Evolutionary conservation across 1,140 invertebrate genomes (phyloP), one percentile per base, ranked within the genome.

Genomic region (Pectinophora gossypiella): DNA sequence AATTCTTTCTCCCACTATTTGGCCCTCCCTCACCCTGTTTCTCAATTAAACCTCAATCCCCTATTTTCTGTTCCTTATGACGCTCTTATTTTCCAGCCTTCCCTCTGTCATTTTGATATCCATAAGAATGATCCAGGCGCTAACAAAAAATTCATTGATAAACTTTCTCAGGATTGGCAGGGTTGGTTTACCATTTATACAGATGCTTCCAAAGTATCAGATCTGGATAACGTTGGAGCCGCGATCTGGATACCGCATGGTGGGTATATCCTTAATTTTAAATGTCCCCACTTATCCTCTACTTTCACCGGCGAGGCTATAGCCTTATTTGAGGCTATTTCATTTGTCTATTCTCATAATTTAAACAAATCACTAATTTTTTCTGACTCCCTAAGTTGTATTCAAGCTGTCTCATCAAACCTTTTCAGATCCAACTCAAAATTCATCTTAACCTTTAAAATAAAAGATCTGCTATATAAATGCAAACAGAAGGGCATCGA

Each of bases 281-380:
- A 22, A 27, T 42, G 48, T 21, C 21, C 35, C 1, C 36, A 35
- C 18, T 27, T 23, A 4, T 42, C 38, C 1, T 27, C 36, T 22
- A 2, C 43, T 12, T 49, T 18, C 18, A 13, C 46, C 12, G 22
- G 46, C 1, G 46, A 48, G 18, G 22, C 16, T 10, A 20, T 36
- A 6, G 46, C 46, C 15, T 16, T 48, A 7, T 19, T 48, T 9
- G 46, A 48, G 16, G 46, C 46, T 3, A n/a, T 32, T 6, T 19
- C 19, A 6, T 48, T 3, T 27, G 19, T 48, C 19, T 7, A 48
- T 3, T 48, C 23, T 4, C 46, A 48, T 20, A 23, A 48, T 6
- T 2, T 48, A 9, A 16, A 48, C 18, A 48, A 48, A 19, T 32
- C 46, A 12, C 7, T 48, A 6, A 48, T 48, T 19, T 48, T 48